phyloP scores from a whole-genome alignment of 2,888 invertebrate species.

The Caenorhabditis imperialis region DNA sequence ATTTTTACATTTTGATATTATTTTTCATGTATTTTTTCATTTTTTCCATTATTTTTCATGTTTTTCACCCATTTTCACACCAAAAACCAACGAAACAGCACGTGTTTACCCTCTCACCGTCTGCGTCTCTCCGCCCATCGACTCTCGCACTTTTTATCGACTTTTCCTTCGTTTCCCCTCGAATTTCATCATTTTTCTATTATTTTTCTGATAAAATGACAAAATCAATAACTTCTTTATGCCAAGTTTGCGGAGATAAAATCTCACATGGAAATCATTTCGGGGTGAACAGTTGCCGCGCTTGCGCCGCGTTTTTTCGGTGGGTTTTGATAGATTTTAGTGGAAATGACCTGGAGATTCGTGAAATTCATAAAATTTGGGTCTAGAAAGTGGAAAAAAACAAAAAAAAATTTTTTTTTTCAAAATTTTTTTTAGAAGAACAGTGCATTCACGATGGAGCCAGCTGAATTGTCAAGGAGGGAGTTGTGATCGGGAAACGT shows the following conservation, averaged over 20 bases:
- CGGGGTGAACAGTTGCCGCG: slow-evolving; percentile 50
- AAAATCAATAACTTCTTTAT: not conserved
- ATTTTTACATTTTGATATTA: no score
- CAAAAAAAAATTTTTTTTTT: no score
- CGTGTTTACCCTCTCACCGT: slow-evolving; percentile 14
- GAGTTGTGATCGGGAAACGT: slow-evolving; percentile 14
- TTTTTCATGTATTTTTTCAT: no score
- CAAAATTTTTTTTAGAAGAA: slow-evolving; percentile 16
- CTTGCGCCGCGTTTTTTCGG: slow-evolving; percentile 54
- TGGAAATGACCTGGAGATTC: no score
- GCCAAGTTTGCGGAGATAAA: slow-evolving; percentile 17
- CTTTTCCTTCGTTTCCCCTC: slow-evolving; percentile 11
- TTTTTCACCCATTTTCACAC: not conserved
- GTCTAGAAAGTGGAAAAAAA: no score
- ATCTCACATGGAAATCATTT: slow-evolving; percentile 52
- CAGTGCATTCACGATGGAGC: slow-evolving; percentile 31
- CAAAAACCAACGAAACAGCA: slow-evolving; percentile 13
- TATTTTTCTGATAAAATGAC: not conserved
- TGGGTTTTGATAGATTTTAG: not conserved
- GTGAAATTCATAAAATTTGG: no score
- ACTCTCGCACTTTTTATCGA: slow-evolving; percentile 2
- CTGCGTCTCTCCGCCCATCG: slow-evolving; percentile 6
- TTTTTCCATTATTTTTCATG: not conserved
- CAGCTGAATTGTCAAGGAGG: slow-evolving; percentile 27
- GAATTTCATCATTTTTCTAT: slow-evolving; percentile 16